These are phyloP conservation scores for Danaus plexippus DNA, from an alignment of 1,140 invertebrate species.

Conservation along the genomic window DNA sequence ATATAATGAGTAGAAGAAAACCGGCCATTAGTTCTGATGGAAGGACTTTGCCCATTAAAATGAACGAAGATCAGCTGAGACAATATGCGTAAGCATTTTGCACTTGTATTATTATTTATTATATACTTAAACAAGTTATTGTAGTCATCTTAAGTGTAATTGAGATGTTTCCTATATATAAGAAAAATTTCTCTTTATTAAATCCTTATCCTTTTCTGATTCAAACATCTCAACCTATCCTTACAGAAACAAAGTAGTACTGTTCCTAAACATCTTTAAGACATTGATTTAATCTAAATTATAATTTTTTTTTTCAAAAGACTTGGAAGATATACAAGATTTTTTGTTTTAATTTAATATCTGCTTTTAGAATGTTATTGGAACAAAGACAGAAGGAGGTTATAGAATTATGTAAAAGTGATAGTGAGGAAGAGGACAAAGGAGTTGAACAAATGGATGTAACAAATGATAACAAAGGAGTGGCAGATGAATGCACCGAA, in stretches of 20 bases:
- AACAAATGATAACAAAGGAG: conserved; percentile 13
- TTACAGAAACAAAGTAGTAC: no score
- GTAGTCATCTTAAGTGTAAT: no score
- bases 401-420: conserved; percentile 75
- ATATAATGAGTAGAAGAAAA: conserved; percentile 73
- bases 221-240: no score
- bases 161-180: no score
- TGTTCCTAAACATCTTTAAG: no score
- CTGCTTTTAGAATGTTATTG: conserved; percentile 62
- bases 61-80: conserved; percentile 71
- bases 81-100: conserved; percentile 69
- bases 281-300: no score
- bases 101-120: conserved; percentile 1
- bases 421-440: conserved; percentile 64
- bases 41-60: conserved; percentile 67
- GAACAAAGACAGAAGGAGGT: conserved; percentile 74
- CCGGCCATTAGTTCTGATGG: conserved; percentile 50
- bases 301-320: no score
- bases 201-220: no score
- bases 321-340: no score
- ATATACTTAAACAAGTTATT: no score
- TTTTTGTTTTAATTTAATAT: conserved; percentile 9
- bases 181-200: no score
- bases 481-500: conserved; percentile 6
- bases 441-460: conserved; percentile 16